Base-by-base conservation (phyloP, 2,113 vertebrate genomes). In the Nymphicus hollandicus region DNA sequence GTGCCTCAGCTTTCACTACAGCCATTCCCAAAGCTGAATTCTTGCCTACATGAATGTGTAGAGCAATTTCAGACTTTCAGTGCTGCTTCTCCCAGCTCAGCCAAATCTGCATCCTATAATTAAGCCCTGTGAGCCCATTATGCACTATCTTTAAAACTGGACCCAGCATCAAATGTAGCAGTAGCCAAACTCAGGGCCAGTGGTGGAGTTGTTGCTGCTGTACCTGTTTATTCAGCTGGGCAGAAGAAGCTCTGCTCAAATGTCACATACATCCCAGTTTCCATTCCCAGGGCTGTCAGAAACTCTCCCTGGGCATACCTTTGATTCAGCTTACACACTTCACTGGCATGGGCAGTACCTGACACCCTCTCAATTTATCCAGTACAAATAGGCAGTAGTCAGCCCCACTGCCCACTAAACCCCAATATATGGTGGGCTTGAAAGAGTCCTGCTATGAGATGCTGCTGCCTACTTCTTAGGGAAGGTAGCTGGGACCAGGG, bases 11-110 rank as follows among this genome's bases (percentile, higher is more conserved):
- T 88, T 77, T 65, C 5, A 3, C 16, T 65, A 31, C 24, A 23
- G 13, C 37, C 0, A 0, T 60, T 55, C 4, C 16, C 27, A 13
- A 47, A 71, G 47, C 5, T 3, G 31, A 56, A 44, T 49, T 88
- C 10, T 72, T 66, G 27, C 7, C 31, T 13, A 3, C 2, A 1
- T 33, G 33, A 49, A 33, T 13, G 5, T 65, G 13, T 33, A 80
- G 27, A 61, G 31, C 18, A 56, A 37, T 71, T n/a, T 76, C 56
- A 82, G 65, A 43, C 11, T 33, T 76, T 27, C 27, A 52, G 0
- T n/a, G 25, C 17, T 9, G 2, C 39, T 92, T 81, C n/a, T 74
- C 43, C n/a, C 22, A 29, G 13, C 50, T 68, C 49, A 68, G 28
- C 23, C 35, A 71, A 25, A 79, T 66, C 20, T 78, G 5, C 12